Evolutionary conservation across 2,888 invertebrate genomes (phyloP).

Genomic region (Hemaris fuciformis): DNA sequence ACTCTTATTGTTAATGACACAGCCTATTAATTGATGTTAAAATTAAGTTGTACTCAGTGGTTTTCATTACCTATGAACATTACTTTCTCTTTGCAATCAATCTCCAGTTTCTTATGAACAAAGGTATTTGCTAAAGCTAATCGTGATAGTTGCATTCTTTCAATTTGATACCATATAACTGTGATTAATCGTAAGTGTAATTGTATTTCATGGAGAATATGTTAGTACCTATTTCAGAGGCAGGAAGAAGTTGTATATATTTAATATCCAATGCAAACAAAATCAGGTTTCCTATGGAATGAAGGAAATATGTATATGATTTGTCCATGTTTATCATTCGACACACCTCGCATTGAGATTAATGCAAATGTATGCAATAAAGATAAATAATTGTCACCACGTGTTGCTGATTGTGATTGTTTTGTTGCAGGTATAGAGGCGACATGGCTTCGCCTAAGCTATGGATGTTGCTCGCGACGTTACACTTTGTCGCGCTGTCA

Average conservation of each 20-base stretch:
- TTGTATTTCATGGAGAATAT: too few species aligned
- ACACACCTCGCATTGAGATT: not conserved
- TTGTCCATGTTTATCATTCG: not conserved
- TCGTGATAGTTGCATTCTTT: too few species aligned
- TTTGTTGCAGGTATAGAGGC: conserved; percentile 53
- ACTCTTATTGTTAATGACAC: too few species aligned
- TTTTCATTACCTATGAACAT: too few species aligned
- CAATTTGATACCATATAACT: too few species aligned
- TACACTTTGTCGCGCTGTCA: conserved; percentile 37
- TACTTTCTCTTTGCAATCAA: too few species aligned
- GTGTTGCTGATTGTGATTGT: conserved; percentile 10
- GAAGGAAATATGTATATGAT: not conserved
- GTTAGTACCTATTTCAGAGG: too few species aligned
- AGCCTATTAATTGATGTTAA: too few species aligned
- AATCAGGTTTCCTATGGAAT: not conserved
- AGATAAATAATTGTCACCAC: not conserved
- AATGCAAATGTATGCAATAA: not conserved
- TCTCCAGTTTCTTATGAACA: too few species aligned
- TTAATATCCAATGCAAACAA: not conserved
- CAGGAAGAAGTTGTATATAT: not conserved
- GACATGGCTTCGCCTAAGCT: conserved; percentile 53
- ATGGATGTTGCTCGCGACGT: conserved; percentile 37
- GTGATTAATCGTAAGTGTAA: too few species aligned
- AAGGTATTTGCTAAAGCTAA: too few species aligned
- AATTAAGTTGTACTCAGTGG: too few species aligned